A percentile compares a stretch with the other conserved stretches of the same genome.
These are phyloP conservation scores for Vanessa cardui DNA, from an alignment of 2,888 invertebrate genomes.

Conservation along the genomic window DNA sequence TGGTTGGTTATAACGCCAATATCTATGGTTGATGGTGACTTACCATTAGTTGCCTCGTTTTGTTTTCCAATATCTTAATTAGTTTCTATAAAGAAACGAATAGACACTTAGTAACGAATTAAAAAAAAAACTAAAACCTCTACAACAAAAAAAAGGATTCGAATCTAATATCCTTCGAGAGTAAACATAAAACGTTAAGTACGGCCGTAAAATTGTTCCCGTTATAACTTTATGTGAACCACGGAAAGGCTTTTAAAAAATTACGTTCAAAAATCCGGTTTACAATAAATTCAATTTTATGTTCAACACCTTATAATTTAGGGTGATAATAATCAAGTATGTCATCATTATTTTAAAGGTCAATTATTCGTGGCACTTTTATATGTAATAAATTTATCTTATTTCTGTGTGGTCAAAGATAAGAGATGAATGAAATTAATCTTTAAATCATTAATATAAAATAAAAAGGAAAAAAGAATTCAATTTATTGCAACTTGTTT, in stretches of 20 bases:
- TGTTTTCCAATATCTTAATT: no score
- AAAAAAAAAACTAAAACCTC: not conserved
- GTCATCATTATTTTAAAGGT: slow-evolving; percentile 28
- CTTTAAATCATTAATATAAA: no score
- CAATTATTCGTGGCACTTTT: slow-evolving; percentile 26
- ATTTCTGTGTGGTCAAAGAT: not conserved
- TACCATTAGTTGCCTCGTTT: no score
- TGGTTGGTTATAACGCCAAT: no score
- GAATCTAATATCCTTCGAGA: not conserved
- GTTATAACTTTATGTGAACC: slow-evolving; percentile 22
- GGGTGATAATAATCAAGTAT: slow-evolving; percentile 32
- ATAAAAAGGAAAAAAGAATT: no score
- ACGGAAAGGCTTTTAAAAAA: slow-evolving; percentile 20
- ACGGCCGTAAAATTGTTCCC: slow-evolving; percentile 16
- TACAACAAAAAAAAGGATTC: not conserved
- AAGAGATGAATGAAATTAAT: not conserved
- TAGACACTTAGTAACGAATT: no score
- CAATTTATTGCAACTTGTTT: no score
- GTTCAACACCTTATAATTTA: slow-evolving; percentile 37
- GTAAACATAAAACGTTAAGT: slow-evolving; percentile 1
- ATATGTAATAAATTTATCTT: slow-evolving; percentile 14
- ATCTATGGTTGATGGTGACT: no score
- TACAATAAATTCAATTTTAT: slow-evolving; percentile 35
- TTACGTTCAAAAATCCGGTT: slow-evolving; percentile 20
- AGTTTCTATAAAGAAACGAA: no score